Evolutionary conservation across 2,113 vertebrate species (phyloP).

Genomic region (Nannobrachium achirus): DNA sequence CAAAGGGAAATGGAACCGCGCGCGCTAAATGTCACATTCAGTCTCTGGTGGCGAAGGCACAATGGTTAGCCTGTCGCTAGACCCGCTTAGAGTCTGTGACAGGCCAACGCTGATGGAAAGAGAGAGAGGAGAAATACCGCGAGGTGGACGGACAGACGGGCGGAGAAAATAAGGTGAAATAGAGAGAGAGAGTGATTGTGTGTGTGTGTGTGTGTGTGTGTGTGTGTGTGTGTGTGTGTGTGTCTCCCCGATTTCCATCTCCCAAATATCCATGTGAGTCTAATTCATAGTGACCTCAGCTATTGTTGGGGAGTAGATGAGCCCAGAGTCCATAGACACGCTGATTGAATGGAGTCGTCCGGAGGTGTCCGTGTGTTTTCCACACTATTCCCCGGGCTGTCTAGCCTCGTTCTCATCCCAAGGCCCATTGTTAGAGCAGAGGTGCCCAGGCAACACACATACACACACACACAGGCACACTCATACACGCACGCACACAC

Average conservation of each 20-base stretch:
- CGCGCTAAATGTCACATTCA: conserved; percentile 59
- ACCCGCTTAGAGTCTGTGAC: conserved; percentile 54
- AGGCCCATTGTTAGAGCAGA: conserved; percentile 57
- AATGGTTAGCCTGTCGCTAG: conserved; percentile 56
- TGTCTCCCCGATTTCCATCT: conserved; percentile 51
- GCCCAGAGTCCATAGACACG: conserved; percentile 40
- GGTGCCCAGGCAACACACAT: conserved; percentile 34
- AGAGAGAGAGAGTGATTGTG: conserved; percentile 17
- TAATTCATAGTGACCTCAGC: conserved; percentile 74
- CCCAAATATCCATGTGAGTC: conserved; percentile 58
- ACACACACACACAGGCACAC: neutral
- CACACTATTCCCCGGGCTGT: conserved; percentile 71
- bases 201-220: conserved; percentile 34
- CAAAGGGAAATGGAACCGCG: conserved; percentile 59
- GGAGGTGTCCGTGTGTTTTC: conserved; percentile 68
- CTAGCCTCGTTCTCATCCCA: conserved; percentile 71
- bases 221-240: conserved; percentile 21
- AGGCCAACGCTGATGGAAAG: conserved; percentile 40
- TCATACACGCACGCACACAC: neutral
- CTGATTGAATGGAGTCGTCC: conserved; percentile 75
- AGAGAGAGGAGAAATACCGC: conserved; percentile 28
- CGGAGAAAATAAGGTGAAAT: conserved; percentile 24
- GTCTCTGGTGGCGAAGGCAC: conserved; percentile 53
- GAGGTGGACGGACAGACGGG: conserved; percentile 29
- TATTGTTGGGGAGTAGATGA: conserved; percentile 74